phyloP scores from a whole-genome alignment of 2,888 invertebrate species.

The Salticus scenicus region DNA sequence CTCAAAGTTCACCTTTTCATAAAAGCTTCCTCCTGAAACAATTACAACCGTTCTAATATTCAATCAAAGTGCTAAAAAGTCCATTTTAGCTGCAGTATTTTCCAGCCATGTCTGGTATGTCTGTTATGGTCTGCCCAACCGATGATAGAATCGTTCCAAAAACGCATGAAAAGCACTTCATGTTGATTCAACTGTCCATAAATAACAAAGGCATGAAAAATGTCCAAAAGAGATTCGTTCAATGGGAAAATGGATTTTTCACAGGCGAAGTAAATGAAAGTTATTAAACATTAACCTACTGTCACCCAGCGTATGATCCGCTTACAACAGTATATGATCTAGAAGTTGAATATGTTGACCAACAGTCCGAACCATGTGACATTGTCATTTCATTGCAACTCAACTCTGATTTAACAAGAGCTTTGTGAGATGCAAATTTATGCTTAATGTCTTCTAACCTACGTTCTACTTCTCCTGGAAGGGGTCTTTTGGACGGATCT shows the following conservation, averaged over 20 bases:
- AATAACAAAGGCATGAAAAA: too few species aligned
- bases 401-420: slow-evolving; percentile 41
- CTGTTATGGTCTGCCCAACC: too few species aligned
- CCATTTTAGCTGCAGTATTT: too few species aligned
- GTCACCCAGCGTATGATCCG: slow-evolving; percentile 46
- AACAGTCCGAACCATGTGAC: slow-evolving; percentile 65
- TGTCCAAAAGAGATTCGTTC: neutral
- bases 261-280: neutral
- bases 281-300: neutral
- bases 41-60: too few species aligned
- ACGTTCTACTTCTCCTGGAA: slow-evolving; percentile 86
- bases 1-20: too few species aligned
- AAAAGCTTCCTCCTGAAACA: too few species aligned
- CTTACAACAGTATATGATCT: slow-evolving; percentile 63
- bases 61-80: too few species aligned
- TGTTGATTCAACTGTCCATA: too few species aligned
- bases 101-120: too few species aligned
- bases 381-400: slow-evolving; percentile 59
- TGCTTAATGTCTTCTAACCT: slow-evolving; percentile 80
- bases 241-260: neutral
- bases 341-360: slow-evolving; percentile 59
- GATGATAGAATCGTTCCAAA: too few species aligned
- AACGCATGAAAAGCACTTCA: too few species aligned
- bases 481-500: slow-evolving; percentile 82
- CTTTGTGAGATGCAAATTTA: slow-evolving; percentile 56